Evolutionary conservation across 2,797 vertebrate species (phyloP).

Genomic region (Xiphorhynchus erythropygius): DNA sequence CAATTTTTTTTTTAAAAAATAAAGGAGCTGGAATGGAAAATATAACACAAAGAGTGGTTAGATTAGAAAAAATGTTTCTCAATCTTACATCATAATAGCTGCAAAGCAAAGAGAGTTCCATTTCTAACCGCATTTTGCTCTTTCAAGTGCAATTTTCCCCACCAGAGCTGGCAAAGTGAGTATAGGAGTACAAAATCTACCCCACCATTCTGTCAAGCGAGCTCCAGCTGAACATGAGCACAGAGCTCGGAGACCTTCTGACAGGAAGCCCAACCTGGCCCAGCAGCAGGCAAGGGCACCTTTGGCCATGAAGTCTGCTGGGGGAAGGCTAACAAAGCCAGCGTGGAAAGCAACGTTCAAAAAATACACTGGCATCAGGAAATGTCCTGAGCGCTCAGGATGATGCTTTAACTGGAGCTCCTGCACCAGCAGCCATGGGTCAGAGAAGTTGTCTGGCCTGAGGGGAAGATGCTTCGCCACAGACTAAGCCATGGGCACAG

Average conservation of each 20-base stretch:
- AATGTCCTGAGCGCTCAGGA: fast-evolving
- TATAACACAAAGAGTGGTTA: neutral
- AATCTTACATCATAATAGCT: neutral
- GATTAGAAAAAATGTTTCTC: neutral
- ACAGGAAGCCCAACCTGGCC: fast-evolving
- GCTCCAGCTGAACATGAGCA: fast-evolving
- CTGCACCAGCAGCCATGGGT: fast-evolving
- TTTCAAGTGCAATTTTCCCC: neutral
- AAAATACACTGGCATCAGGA: neutral
- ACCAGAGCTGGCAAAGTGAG: neutral
- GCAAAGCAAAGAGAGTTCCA: neutral
- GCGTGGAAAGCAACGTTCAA: fast-evolving
- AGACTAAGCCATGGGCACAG: neutral
- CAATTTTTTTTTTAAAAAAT: neutral
- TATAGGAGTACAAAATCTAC: neutral
- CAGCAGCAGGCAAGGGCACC: fast-evolving
- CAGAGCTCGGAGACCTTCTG: neutral
- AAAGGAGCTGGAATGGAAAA: neutral
- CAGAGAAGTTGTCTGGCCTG: fast-evolving
- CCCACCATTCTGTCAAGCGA: neutral
- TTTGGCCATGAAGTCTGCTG: fast-evolving
- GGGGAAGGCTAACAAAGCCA: neutral
- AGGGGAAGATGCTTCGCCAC: neutral
- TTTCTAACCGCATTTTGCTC: neutral
- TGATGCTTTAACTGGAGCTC: fast-evolving